Conservation (phyloP, 1,140 invertebrate species). For the Cyclina sinensis region DNA sequence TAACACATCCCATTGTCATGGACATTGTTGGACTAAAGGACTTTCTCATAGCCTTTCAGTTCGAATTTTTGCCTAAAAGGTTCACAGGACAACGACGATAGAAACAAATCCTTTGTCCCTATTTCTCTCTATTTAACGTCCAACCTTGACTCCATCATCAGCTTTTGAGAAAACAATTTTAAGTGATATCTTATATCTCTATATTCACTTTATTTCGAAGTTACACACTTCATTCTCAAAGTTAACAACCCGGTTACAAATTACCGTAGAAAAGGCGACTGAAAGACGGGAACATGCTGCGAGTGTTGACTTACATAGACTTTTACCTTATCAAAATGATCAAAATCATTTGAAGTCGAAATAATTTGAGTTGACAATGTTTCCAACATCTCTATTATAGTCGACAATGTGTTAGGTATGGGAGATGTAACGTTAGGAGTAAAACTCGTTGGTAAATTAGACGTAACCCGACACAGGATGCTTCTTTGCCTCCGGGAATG, state of each 20-base stretch:
- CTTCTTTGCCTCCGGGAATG: background rate
- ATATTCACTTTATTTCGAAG: background rate
- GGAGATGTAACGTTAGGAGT: slow-evolving; percentile 53
- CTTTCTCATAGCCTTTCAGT: too few species aligned
- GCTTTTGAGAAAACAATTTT: slow-evolving; percentile 6
- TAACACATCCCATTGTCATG: too few species aligned
- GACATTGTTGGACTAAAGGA: too few species aligned
- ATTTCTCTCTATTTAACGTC: too few species aligned
- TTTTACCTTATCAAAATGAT: slow-evolving; percentile 50
- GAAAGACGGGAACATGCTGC: background rate
- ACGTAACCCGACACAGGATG: background rate
- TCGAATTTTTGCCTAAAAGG: too few species aligned
- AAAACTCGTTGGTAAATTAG: slow-evolving; percentile 3
- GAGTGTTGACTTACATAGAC: slow-evolving; percentile 58
- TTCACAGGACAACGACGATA: too few species aligned
- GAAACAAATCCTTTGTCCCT: too few species aligned
- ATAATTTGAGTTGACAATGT: slow-evolving; percentile 38
- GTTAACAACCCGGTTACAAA: slow-evolving; percentile 56
- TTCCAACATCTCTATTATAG: slow-evolving; percentile 43
- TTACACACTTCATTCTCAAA: slow-evolving; percentile 35
- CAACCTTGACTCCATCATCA: slow-evolving; percentile 25
- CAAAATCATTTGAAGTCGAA: slow-evolving; percentile 55
- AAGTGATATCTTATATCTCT: slow-evolving; percentile 34
- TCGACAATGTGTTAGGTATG: background rate
- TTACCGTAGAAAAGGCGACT: slow-evolving; percentile 40